phyloP scores from a whole-genome alignment of 2,113 vertebrate genomes.

The Steatornis caripensis region DNA sequence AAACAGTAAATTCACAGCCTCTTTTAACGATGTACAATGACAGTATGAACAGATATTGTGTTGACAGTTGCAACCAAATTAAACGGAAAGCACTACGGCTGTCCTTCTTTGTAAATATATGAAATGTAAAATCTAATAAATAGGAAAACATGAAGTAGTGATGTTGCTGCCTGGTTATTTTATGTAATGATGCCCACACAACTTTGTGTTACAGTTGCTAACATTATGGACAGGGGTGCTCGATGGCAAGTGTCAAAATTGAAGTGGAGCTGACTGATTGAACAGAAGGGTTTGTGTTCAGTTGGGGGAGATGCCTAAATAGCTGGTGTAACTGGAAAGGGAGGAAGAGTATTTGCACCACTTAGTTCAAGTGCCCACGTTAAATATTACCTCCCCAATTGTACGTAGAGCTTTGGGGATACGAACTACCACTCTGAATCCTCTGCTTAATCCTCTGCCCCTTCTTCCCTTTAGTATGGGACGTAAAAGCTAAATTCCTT shows the following conservation, averaged over 20 bases:
- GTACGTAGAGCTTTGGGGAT: background rate
- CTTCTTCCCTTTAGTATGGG: too few relatives aligned
- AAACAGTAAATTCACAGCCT: background rate
- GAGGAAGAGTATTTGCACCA: background rate
- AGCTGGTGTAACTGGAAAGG: background rate
- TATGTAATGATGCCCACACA: background rate
- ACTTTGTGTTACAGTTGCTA: background rate
- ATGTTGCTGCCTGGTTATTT: background rate
- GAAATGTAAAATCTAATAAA: slow-evolving; percentile 35
- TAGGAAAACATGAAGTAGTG: background rate
- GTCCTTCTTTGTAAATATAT: slow-evolving; percentile 6
- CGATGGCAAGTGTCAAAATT: fast-evolving
- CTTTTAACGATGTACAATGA: background rate
- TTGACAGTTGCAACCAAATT: background rate
- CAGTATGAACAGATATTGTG: background rate
- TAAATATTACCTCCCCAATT: fast-evolving
- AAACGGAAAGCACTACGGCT: background rate
- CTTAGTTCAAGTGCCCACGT: background rate
- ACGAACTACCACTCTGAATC: background rate
- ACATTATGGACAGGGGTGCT: too few relatives aligned
- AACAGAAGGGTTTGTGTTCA: background rate
- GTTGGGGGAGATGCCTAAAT: background rate
- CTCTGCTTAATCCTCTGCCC: background rate
- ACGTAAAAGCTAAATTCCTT: background rate
- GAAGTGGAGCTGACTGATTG: background rate